Evolutionary conservation across 2,888 invertebrate species (phyloP), one percentile per base, ranked within the genome.

Genomic region (Charanyca ferruginea): DNA sequence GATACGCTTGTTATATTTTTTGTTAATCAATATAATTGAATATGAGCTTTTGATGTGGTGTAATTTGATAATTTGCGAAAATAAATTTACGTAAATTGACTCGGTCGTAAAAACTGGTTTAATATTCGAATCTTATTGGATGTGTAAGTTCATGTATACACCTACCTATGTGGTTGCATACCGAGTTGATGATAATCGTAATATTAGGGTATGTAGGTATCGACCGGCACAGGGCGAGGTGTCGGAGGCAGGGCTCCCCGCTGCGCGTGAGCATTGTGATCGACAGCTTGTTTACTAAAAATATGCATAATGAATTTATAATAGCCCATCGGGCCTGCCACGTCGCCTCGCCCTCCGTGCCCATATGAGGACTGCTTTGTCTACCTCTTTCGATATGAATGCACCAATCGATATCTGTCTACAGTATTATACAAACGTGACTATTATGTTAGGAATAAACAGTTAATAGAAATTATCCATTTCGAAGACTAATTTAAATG

Each of bases 251-350:
- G 89, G 86, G 87, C 91, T 84, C 87, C 94, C 95, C 91, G 92
- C 93, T 86, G 95, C 86, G 94, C 87, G 83, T 78, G 85, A 83
- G 91, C 91, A 95, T 95, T 95, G 95, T 95, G 94, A 95, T 93
- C 94, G 95, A 95, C 95, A 95, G 94, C 94, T 94, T 95, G 95
- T 95, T 95, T 95, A 95, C 95, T 93, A 94, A 95, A 95, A 95
- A 94, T 95, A 94, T 95, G 95, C 95, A 95, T 95, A 95, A 95
- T 95, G 95, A 95, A 95, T 95, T 91, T 95, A 95, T 94, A 95
- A 95, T 95, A 88, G 90, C 89, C 89, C 87, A 87, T 89, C 87
- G 85, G 85, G 88, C 83, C 85, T 87, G 91, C 89, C 89, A 86
- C 86, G 87, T 86, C 83, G 86, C 88, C 83, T 88, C 85, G 84